Conservation (phyloP, 2,113 vertebrate species). For the Micromys minutus region DNA sequence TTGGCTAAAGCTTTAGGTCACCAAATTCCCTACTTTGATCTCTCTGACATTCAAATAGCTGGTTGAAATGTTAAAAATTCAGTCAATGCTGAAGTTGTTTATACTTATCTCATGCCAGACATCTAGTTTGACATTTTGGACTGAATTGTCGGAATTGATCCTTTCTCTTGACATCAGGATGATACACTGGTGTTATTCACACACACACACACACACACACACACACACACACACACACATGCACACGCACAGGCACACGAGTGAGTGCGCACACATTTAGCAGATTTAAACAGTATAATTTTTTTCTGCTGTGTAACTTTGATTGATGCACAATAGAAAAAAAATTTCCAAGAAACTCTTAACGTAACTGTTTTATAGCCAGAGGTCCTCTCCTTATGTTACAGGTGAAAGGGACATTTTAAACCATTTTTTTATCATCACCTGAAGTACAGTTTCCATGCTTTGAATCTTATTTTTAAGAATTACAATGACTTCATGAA, state of each 20-base stretch:
- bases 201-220: not conserved
- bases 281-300: not conserved
- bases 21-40: conserved; percentile 67
- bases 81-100: conserved; percentile 72
- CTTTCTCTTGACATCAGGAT: conserved; percentile 57
- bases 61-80: conserved; percentile 77
- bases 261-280: too few species aligned
- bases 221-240: not conserved
- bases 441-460: not conserved
- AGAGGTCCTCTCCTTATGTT: not conserved
- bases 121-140: conserved; percentile 76
- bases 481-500: too few species aligned
- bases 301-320: not conserved
- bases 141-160: conserved; percentile 67
- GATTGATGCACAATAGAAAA: not conserved
- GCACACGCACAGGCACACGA: too few species aligned
- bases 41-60: conserved; percentile 76
- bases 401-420: not conserved
- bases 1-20: conserved; percentile 74
- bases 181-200: not conserved
- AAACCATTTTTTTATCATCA: not conserved
- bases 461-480: conserved; percentile 2
- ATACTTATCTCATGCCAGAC: conserved; percentile 57
- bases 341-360: not conserved
- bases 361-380: not conserved